Conservation (phyloP, 2,797 vertebrate genomes). For the Lagorchestes hirsutus region DNA sequence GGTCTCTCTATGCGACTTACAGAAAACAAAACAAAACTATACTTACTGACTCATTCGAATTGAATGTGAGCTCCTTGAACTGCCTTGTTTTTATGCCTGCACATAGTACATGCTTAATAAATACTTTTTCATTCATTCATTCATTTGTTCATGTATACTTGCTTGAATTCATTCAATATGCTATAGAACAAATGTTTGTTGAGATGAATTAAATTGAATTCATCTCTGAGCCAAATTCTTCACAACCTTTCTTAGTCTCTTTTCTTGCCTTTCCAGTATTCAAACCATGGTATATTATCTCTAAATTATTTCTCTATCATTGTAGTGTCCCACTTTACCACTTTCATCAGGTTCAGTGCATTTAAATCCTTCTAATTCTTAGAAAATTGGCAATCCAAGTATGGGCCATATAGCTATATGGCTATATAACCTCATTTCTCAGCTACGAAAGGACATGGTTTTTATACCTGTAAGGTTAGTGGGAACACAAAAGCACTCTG, state of each 20-base stretch:
- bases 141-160: not conserved
- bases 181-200: not conserved
- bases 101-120: not conserved
- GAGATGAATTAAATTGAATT: not conserved
- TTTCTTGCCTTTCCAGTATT: not conserved
- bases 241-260: not conserved
- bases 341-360: not conserved
- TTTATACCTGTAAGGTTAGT: not conserved
- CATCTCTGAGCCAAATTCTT: not conserved
- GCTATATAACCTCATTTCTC: not conserved
- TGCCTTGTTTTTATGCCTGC: not conserved
- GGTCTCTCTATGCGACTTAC: not conserved
- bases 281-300: not conserved
- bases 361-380: constrained; percentile 10
- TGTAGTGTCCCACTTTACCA: not conserved
- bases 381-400: constrained; percentile 26
- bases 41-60: not conserved
- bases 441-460: not conserved
- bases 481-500: not conserved
- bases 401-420: not conserved
- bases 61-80: not conserved
- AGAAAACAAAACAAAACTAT: not conserved
- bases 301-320: not conserved
- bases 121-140: not conserved
- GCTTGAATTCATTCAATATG: not conserved